Base-by-base conservation (phyloP, 2,113 vertebrate genomes). In the Pseudorectes ferrugineus region DNA sequence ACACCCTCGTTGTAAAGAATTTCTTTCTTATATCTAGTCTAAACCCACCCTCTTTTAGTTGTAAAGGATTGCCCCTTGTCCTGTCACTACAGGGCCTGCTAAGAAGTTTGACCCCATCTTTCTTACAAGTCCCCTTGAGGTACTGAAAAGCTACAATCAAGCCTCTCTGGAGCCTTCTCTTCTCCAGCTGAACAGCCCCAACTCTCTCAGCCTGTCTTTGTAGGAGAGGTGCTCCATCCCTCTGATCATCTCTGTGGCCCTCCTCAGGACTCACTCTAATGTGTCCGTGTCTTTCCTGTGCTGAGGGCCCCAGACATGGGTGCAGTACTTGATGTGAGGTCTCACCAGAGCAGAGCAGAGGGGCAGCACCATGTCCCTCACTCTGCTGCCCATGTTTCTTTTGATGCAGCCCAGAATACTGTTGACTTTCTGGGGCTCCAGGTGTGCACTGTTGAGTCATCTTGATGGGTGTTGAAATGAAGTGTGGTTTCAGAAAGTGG, bases 311-410 rank as follows among this genome's bases (percentile, higher is more conserved):
- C 36, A 65, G 51, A 33, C 26, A 24, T 3, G 18, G 49, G 14
- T 0, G 6, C 35, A 24, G 26, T 15, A 28, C 36, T 65, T 33
- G 51, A n/a, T 0, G 0, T 20, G 51, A 7, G 25, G 14, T 49
- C 40, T 54, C 26, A 16, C 31, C 49, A 43, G 57, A 49, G 42
- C 48, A 40, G 65, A 63, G 40, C 43, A 57, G 85, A 65, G 26
- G 22, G 51, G 14, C 43, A 73, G 36, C 52, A 58, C 31, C 0
- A 0, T 49, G 85, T 36, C 33, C 14, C 51, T 73, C 17, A 12
- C 5, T 12, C 22, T 58, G 26, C 59, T 66, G 42, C 15, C 61
- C 11, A 6, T 1, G 0, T 19, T 61, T 23, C 19, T 62, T 36
- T 55, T 48, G 35, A 26, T 55, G 54, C 48, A 75, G 62, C 62